A percentile compares a stretch with the other conserved stretches of the same genome.
Conservation (phyloP, 1,140 invertebrate species). For the Agrilus planipennis region DNA sequence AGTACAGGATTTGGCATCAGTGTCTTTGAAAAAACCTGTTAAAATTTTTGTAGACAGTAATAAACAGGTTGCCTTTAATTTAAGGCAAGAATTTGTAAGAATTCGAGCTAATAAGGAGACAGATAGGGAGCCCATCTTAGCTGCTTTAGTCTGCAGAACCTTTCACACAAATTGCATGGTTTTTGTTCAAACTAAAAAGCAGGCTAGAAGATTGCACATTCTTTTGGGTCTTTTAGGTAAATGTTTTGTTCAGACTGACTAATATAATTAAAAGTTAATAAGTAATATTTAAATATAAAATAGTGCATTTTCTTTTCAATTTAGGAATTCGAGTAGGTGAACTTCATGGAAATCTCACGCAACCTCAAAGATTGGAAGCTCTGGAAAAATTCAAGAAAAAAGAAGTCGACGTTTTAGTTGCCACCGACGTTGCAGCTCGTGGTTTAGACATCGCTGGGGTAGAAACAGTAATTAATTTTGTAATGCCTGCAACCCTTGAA, state of each 20-base stretch:
- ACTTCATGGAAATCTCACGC: slow-evolving; percentile 90
- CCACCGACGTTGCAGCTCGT: slow-evolving; percentile 92
- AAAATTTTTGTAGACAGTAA: slow-evolving; percentile 93
- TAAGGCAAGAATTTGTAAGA: slow-evolving; percentile 88
- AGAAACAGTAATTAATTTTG: slow-evolving; percentile 94
- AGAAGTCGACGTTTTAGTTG: slow-evolving; percentile 81
- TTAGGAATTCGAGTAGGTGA: slow-evolving; percentile 58
- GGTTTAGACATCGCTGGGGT: slow-evolving; percentile 94
- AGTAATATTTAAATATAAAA: not conserved
- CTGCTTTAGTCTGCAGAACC: slow-evolving; percentile 83
- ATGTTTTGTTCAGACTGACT: no score
- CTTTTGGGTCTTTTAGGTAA: slow-evolving; percentile 77
- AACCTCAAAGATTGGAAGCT: slow-evolving; percentile 81
- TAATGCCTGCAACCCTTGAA: slow-evolving; percentile 85
- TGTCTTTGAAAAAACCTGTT: slow-evolving; percentile 84
- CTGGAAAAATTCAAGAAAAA: slow-evolving; percentile 83
- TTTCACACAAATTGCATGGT: slow-evolving; percentile 88
- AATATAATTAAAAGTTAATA: slow-evolving; percentile 36
- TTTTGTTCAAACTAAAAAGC: slow-evolving; percentile 92
- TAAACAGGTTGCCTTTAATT: slow-evolving; percentile 87
- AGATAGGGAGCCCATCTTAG: slow-evolving; percentile 83
- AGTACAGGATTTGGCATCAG: slow-evolving; percentile 81
- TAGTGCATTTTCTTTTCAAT: no score
- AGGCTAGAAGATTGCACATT: slow-evolving; percentile 86
- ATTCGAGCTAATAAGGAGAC: slow-evolving; percentile 70